Evolutionary conservation across 2,113 vertebrate species (phyloP).

Genomic region (Anhinga anhinga): DNA sequence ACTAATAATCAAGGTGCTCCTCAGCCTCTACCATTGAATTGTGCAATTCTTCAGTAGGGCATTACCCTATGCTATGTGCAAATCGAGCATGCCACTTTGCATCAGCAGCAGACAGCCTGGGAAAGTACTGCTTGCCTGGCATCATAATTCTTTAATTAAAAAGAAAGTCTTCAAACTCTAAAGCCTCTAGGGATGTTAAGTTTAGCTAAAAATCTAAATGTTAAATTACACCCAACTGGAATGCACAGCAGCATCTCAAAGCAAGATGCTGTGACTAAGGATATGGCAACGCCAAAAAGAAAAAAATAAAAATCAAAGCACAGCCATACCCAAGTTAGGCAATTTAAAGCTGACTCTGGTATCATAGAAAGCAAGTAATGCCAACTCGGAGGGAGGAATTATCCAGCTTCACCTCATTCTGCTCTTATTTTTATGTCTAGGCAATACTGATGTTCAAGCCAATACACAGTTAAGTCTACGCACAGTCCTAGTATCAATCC

Average conservation of each 20-base stretch:
- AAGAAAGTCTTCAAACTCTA: not conserved
- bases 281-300: not conserved
- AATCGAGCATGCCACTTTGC: not conserved
- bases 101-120: slow-evolving; percentile 7
- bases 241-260: not conserved
- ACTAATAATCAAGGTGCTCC: not conserved
- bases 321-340: not conserved
- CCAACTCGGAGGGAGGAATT: not conserved
- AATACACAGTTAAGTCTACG: not conserved
- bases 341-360: not conserved
- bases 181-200: not conserved
- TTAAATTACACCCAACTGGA: not conserved
- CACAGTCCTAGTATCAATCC: not conserved
- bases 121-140: not conserved
- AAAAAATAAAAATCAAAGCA: not conserved
- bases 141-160: not conserved
- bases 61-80: not conserved
- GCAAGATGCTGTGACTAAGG: not conserved
- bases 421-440: not conserved
- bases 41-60: not conserved
- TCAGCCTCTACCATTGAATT: not conserved
- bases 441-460: not conserved
- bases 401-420: not conserved
- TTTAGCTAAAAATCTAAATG: not conserved
- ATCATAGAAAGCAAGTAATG: not conserved